Evolutionary conservation across 2,888 invertebrate genomes (phyloP).

Genomic region (Fabriciana adippe): DNA sequence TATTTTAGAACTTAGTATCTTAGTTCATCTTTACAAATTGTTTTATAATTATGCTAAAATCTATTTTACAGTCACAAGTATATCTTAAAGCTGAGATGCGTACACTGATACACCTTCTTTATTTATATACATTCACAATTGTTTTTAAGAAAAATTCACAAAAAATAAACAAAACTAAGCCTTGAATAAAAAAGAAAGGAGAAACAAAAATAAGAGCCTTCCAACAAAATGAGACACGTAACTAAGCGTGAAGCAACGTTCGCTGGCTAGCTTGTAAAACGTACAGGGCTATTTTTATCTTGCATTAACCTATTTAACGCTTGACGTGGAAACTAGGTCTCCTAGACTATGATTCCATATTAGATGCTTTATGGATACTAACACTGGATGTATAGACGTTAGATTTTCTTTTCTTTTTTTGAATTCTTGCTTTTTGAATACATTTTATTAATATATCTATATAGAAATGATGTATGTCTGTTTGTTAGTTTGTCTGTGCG

Average conservation of each 20-base stretch:
- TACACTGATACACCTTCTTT: too few relatives aligned
- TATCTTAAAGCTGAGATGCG: too few relatives aligned
- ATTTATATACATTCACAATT: too few relatives aligned
- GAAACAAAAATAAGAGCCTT: not conserved
- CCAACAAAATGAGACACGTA: conserved; percentile 18
- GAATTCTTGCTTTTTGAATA: too few relatives aligned
- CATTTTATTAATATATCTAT: too few relatives aligned
- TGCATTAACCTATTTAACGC: conserved; percentile 16
- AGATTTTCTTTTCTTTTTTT: not conserved
- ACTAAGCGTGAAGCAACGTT: conserved; percentile 20
- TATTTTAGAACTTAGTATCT: too few relatives aligned
- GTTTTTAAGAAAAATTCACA: not conserved
- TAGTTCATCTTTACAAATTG: too few relatives aligned
- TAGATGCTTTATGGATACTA: not conserved
- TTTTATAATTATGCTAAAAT: too few relatives aligned
- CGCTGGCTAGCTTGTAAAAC: conserved; percentile 16
- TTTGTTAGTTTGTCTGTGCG: too few relatives aligned
- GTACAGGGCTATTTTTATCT: conserved; percentile 20
- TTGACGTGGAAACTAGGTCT: conserved; percentile 21
- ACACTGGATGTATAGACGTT: not conserved
- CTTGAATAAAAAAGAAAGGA: not conserved
- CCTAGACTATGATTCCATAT: conserved; percentile 1
- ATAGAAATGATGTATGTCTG: too few relatives aligned
- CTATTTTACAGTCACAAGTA: too few relatives aligned
- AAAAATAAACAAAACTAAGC: not conserved